Evolutionary conservation across 2,113 vertebrate species (phyloP), one percentile per base, ranked within the genome.

Genomic region (Hyaena hyaena): DNA sequence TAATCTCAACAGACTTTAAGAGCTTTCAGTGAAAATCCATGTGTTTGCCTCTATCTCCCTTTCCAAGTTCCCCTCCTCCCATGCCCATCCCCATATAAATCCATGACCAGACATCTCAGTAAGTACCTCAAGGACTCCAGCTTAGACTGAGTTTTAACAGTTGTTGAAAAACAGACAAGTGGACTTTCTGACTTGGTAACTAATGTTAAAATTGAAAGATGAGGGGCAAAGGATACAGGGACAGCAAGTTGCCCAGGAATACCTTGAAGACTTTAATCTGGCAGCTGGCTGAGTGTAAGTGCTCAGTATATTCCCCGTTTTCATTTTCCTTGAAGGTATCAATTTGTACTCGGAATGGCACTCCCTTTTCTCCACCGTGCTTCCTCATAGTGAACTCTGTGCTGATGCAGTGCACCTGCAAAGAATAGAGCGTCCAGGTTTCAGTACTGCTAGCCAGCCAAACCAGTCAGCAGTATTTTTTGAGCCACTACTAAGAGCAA

Each of bases 221-320:
- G 39, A 95, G 24, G 39, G 39, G 48, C 24, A 85, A 92, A 43
- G 10, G 61, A 2, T 50, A 39, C 23, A 55, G 39, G 68, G 45
- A n/a, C 21, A 48, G 24, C 15, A n/a, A 31, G 39, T 1, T 10
- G 81, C 39, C 77, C 80, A 28, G 68, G 31, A 77, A 96, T 98
- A 99, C 99, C 99, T 99, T 99, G 98, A 99, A 99, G 86, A 99
- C 99, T 98, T 99, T 99, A 99, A 99, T 99, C 98, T 99, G 99
- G 98, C 99, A 99, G 98, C 99, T 99, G 98, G 99, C 99, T 0
- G 99, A 99, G 98, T 99, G 99, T 87, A 99, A 98, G 97, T 99
- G 99, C 95, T 99, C 99, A 0, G 99, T 99, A 97, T 99, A 99
- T 50, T 99, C 99, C n/a, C 99, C 99, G 0, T 96, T 99, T 91